A percentile compares a stretch with the other conserved stretches of the same genome.
phyloP scores from a whole-genome alignment of 2,888 invertebrate genomes.

The Microctonus hyperodae region DNA sequence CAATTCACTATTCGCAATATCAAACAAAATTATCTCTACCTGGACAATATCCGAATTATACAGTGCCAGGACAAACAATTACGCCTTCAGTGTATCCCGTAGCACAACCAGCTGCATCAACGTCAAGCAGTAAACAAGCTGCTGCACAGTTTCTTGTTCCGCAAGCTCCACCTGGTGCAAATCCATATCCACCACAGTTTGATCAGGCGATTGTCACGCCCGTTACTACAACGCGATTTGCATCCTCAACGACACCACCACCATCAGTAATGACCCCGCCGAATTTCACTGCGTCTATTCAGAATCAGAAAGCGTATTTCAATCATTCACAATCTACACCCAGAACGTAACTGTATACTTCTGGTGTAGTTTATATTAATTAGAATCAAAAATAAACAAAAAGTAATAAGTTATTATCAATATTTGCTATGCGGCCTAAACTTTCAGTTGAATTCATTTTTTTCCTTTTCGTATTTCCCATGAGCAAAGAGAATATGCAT shows the following conservation, averaged over 20 bases:
- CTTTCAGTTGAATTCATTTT: not conserved
- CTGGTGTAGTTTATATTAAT: not conserved
- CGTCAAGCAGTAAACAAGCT: conserved; percentile 15
- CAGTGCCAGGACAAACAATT: conserved; percentile 19
- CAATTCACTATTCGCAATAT: conserved; percentile 55
- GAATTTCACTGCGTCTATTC: conserved; percentile 43
- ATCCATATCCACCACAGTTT: conserved; percentile 60
- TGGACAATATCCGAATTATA: conserved; percentile 5
- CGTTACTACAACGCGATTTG: conserved; percentile 44
- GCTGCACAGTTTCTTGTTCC: conserved; percentile 49
- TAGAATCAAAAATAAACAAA: not conserved
- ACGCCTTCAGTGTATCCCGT: conserved; percentile 25
- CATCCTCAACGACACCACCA: conserved; percentile 36
- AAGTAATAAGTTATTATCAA: not conserved
- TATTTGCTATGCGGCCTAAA: not conserved
- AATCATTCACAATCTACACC: conserved; percentile 53
- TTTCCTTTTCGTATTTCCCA: not conserved
- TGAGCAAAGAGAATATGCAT: not conserved
- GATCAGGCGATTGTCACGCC: conserved; percentile 42
- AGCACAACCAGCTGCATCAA: conserved; percentile 15
- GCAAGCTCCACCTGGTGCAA: conserved; percentile 60
- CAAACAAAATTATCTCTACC: conserved; percentile 31
- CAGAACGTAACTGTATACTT: conserved; percentile 50
- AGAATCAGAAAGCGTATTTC: conserved; percentile 48
- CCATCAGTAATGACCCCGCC: conserved; percentile 28